Evolutionary conservation across 2,888 invertebrate genomes (phyloP).

Genomic region (Coleophora flavipennella): DNA sequence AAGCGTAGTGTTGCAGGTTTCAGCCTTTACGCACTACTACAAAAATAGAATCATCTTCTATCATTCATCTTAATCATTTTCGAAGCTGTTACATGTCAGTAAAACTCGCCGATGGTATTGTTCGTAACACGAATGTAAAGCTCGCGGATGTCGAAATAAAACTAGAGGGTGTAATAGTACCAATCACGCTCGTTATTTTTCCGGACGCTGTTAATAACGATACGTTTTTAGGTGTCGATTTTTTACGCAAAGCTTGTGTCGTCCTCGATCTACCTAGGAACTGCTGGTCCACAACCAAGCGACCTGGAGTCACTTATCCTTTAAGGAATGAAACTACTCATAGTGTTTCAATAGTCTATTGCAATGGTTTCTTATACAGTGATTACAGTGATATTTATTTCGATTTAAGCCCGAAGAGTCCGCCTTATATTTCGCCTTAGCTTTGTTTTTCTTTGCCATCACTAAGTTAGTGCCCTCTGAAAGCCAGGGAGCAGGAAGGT

Average conservation of each 20-base stretch:
- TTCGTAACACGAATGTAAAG: background rate
- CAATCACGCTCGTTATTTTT: conserved; percentile 1
- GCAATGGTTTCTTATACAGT: too few relatives aligned
- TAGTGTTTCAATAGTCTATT: too few relatives aligned
- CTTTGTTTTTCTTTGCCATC: too few relatives aligned
- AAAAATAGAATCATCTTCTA: too few relatives aligned
- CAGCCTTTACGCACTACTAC: conserved; percentile 4
- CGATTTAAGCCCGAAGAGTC: too few relatives aligned
- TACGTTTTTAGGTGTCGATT: conserved; percentile 6
- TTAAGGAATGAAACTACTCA: background rate
- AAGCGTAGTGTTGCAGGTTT: conserved; percentile 9
- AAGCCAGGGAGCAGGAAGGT: too few relatives aligned
- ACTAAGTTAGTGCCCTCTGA: too few relatives aligned
- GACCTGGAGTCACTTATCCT: background rate
- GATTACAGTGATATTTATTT: too few relatives aligned
- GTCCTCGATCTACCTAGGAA: background rate
- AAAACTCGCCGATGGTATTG: background rate
- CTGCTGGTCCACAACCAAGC: conserved; percentile 1
- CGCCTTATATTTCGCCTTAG: too few relatives aligned
- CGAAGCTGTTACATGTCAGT: background rate
- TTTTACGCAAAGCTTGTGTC: background rate
- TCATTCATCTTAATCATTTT: background rate
- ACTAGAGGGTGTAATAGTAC: background rate
- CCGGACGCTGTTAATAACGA: conserved; percentile 5
- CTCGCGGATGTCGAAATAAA: background rate